Evolutionary conservation across 2,888 invertebrate species (phyloP).

Genomic region (Acanthoscelides obtectus): DNA sequence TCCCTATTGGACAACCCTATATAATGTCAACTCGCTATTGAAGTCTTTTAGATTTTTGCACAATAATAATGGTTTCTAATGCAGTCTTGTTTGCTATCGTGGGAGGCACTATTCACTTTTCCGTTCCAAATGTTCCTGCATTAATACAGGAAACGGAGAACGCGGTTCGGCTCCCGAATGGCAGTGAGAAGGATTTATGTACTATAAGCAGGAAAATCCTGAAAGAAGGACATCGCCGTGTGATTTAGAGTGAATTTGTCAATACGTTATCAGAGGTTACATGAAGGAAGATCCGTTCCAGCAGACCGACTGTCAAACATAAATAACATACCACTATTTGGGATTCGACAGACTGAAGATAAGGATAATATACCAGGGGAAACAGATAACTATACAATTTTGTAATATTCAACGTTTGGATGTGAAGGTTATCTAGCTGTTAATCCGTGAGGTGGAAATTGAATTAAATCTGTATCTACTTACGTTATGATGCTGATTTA

Average conservation of each 20-base stretch:
- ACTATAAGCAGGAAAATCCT: slow-evolving; percentile 9
- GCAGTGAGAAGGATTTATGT: background rate
- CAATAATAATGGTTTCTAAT: too few species aligned
- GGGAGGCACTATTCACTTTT: too few species aligned
- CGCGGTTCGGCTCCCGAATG: background rate
- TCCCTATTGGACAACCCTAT: too few species aligned
- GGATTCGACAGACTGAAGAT: background rate
- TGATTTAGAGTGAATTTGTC: slow-evolving; percentile 29
- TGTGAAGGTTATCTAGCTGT: too few species aligned
- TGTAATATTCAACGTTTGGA: too few species aligned
- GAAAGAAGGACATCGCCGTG: slow-evolving; percentile 2
- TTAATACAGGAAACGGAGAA: background rate
- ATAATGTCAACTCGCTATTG: too few species aligned
- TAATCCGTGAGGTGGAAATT: too few species aligned
- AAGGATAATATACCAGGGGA: background rate
- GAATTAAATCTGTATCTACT: too few species aligned
- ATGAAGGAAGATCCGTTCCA: slow-evolving; percentile 25
- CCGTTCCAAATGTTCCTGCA: background rate
- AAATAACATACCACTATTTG: slow-evolving; percentile 20
- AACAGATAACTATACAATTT: background rate
- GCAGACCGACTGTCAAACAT: slow-evolving; percentile 28
- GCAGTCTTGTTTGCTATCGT: too few species aligned
- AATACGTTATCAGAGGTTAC: slow-evolving; percentile 27
- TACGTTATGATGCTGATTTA: too few species aligned
- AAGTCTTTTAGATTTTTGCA: too few species aligned